Base-by-base conservation (phyloP, 2,113 vertebrate species). In the Trogon melanurus region DNA sequence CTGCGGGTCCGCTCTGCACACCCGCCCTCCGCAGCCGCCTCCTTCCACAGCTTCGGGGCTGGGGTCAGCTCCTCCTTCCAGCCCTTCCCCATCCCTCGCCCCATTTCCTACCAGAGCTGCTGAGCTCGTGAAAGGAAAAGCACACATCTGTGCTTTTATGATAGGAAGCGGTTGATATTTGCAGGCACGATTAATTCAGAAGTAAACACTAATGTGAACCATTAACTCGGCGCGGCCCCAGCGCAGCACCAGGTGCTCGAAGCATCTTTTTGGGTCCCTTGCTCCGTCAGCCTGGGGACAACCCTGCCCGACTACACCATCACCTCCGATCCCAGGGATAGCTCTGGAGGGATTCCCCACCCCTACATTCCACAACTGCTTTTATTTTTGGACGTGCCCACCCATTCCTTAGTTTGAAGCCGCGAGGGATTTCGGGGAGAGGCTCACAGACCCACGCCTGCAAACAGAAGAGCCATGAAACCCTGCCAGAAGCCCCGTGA, bases 141-240 rank as follows among this genome's bases (percentile, higher is more conserved):
- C 2, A 16, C 60, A 6, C 74, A 22, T 7, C 32, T 1, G 38
- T 9, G 88, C 44, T 76, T 88, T 71, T 64, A n/a, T 12, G 44
- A 36, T 70, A 70, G 95, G 96, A 95, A 96, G 85, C 9, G 92
- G 69, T 17, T 71, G 91, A 45, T 90, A 56, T 36, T 57, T 8
- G 8, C 71, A 38, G 88, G 82, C 19, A 16, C 25, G 60, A 88
- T 93, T 89, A 88, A 88, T 11, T 29, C 29, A 4, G 3, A 47
- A 73, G 79, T 7, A 91, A 95, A 87, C 62, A 66, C 60, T 8
- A 23, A 11, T 6, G 86, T 94, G 41, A 95, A 95, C 80, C 91
- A 96, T 97, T 96, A 97, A 97, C 95, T 91, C 78, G 2, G 74
- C 25, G 1, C 92, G 71, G 88, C 86, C 93, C 93, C 56, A 41